Conservation (phyloP, 1,140 invertebrate genomes). For the Temnothorax curvispinosus region DNA sequence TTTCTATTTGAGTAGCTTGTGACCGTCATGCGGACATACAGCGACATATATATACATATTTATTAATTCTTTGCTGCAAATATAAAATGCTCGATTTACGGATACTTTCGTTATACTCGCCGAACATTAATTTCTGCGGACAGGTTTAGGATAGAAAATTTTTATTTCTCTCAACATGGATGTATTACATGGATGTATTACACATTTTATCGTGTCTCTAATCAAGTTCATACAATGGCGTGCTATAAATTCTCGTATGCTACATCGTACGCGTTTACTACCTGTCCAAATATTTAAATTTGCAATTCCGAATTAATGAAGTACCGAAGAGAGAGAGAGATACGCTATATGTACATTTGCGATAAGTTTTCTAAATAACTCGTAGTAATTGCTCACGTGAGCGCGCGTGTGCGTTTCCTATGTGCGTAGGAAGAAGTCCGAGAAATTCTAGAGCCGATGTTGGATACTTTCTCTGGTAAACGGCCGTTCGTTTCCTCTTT, state of each 20-base stretch:
- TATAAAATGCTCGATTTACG: slow-evolving; percentile 47
- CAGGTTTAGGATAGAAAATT: neutral
- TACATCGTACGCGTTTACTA: neutral
- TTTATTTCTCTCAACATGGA: neutral
- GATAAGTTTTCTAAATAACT: slow-evolving; percentile 39
- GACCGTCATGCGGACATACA: neutral
- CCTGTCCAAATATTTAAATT: neutral
- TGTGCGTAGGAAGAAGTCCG: slow-evolving; percentile 51
- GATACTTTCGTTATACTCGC: slow-evolving; percentile 14
- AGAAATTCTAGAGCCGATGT: slow-evolving; percentile 70
- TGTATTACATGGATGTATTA: neutral
- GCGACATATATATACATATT: neutral
- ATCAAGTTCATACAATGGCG: slow-evolving; percentile 1
- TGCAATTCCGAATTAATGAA: slow-evolving; percentile 21
- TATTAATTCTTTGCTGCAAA: neutral
- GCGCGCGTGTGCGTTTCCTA: neutral
- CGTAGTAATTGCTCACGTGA: neutral
- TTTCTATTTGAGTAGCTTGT: slow-evolving; percentile 28
- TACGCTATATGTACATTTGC: neutral
- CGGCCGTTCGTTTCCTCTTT: slow-evolving; percentile 67
- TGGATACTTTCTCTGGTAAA: slow-evolving; percentile 69
- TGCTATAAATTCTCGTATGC: neutral
- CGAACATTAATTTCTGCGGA: neutral
- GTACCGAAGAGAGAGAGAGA: neutral
- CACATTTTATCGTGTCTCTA: neutral